phyloP scores from a whole-genome alignment of 2,797 vertebrate species.

The Aulostomus chinensis region DNA sequence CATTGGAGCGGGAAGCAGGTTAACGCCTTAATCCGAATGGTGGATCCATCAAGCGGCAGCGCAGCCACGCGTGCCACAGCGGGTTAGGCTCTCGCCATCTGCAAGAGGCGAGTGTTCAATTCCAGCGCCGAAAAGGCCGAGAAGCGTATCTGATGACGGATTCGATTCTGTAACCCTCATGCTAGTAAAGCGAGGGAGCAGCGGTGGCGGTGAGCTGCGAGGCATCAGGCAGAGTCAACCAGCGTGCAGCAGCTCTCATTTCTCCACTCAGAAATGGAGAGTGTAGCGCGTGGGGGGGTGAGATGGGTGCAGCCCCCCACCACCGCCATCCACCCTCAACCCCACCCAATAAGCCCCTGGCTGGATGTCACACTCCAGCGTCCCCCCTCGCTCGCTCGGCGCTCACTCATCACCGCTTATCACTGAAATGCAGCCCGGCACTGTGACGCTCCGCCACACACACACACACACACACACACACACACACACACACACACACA shows the following conservation, averaged over 20 bases:
- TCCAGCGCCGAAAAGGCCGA: conserved; percentile 27
- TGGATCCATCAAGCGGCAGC: conserved; percentile 32
- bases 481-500: too few relatives aligned
- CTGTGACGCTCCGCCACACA: too few relatives aligned
- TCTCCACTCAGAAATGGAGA: conserved; percentile 63
- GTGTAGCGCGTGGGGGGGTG: conserved; percentile 27
- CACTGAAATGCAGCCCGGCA: conserved; percentile 61
- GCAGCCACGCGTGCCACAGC: conserved; percentile 45
- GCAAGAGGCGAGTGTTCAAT: conserved; percentile 48
- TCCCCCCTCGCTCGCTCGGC: conserved; percentile 20
- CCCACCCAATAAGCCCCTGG: conserved; percentile 49
- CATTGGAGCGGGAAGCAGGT: conserved; percentile 40
- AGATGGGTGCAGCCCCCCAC: conserved; percentile 1
- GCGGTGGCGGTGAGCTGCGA: conserved; percentile 8
- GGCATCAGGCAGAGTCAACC: conserved; percentile 49
- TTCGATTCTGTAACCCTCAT: conserved; percentile 28
- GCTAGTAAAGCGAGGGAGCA: conserved; percentile 14
- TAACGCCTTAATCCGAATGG: conserved; percentile 57
- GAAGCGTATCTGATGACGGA: conserved; percentile 65
- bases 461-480: too few relatives aligned
- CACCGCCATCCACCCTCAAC: neutral
- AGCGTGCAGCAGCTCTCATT: conserved; percentile 58
- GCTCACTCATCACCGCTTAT: conserved; percentile 70
- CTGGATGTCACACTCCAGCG: conserved; percentile 51
- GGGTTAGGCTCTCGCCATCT: conserved; percentile 39